phyloP scores from a whole-genome alignment of 2,888 invertebrate genomes.

The Hypomecis punctinalis region DNA sequence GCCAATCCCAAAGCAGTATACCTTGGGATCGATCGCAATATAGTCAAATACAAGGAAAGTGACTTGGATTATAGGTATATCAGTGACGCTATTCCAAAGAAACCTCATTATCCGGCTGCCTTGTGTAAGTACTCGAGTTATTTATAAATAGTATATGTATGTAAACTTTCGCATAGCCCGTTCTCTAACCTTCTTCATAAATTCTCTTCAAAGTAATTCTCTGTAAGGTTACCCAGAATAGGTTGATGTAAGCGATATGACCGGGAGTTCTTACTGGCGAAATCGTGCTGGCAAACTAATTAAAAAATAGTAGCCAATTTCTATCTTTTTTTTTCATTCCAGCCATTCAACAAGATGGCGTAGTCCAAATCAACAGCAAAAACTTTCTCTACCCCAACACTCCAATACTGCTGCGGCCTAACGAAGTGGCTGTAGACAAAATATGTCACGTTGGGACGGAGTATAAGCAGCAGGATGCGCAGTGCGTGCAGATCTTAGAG shows the following conservation, averaged over 20 bases:
- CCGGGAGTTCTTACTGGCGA: too few relatives aligned
- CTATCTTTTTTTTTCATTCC: constrained; percentile 39
- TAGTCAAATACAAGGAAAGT: constrained; percentile 66
- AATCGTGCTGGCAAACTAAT: too few relatives aligned
- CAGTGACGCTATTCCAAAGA: constrained; percentile 77
- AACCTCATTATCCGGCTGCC: constrained; percentile 79
- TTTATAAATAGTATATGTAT: too few relatives aligned
- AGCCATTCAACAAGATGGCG: constrained; percentile 64
- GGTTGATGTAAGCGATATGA: too few relatives aligned
- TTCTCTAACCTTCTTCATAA: too few relatives aligned
- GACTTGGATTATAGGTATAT: constrained; percentile 82
- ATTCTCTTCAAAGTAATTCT: too few relatives aligned
- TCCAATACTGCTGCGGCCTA: constrained; percentile 83
- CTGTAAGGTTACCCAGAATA: too few relatives aligned
- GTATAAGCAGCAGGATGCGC: constrained; percentile 61
- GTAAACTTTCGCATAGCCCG: too few relatives aligned
- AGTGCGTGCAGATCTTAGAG: constrained; percentile 85
- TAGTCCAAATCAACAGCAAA: constrained; percentile 86
- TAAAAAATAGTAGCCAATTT: not conserved
- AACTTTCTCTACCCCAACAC: constrained; percentile 85
- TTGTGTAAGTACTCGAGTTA: constrained; percentile 66
- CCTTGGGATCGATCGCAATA: constrained; percentile 77
- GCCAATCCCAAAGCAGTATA: constrained; percentile 64
- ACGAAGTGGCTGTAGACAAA: constrained; percentile 65
- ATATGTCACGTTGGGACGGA: constrained; percentile 73